Percentiles rank a stretch among this genome's conserved stretches.
Evolutionary conservation across 2,888 invertebrate genomes (phyloP).

Genomic region (Cyclophora punctaria): DNA sequence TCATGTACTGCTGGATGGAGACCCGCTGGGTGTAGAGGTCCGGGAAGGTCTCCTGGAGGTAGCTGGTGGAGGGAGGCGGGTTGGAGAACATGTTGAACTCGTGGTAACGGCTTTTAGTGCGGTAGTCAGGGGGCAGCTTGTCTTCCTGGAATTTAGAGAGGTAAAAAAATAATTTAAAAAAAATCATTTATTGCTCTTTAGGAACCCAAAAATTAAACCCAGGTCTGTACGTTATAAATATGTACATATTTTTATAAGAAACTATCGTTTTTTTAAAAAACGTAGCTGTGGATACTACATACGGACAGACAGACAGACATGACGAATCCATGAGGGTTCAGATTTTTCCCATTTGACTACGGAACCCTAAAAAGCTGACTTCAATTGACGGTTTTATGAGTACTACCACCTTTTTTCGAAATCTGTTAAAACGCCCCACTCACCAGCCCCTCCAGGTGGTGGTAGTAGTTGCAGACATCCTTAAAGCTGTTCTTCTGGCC

Average conservation of each 20-base stretch:
- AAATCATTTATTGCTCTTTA: background rate
- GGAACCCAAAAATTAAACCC: background rate
- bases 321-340: too few relatives aligned
- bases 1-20: constrained; percentile 20
- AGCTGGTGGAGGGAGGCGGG: constrained; percentile 37
- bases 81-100: constrained; percentile 39
- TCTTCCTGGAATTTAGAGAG: constrained; percentile 35
- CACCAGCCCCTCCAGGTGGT: constrained; percentile 41
- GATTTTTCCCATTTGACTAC: too few relatives aligned
- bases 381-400: too few relatives aligned
- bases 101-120: constrained; percentile 37
- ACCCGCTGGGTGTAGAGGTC: constrained; percentile 30
- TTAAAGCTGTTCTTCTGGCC: constrained; percentile 42
- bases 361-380: too few relatives aligned
- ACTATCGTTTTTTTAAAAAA: too few relatives aligned
- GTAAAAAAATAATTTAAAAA: background rate
- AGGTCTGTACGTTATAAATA: too few relatives aligned
- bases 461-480: constrained; percentile 48
- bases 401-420: too few relatives aligned
- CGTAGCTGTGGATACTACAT: too few relatives aligned
- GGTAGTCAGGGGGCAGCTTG: constrained; percentile 26
- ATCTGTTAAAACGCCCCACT: constrained; percentile 4
- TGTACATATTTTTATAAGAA: too few relatives aligned
- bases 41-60: constrained; percentile 30
- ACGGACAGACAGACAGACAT: too few relatives aligned